These are phyloP conservation scores for Hiodon tergisus DNA, from an alignment of 2,113 vertebrate genomes.

Conservation along the genomic window DNA sequence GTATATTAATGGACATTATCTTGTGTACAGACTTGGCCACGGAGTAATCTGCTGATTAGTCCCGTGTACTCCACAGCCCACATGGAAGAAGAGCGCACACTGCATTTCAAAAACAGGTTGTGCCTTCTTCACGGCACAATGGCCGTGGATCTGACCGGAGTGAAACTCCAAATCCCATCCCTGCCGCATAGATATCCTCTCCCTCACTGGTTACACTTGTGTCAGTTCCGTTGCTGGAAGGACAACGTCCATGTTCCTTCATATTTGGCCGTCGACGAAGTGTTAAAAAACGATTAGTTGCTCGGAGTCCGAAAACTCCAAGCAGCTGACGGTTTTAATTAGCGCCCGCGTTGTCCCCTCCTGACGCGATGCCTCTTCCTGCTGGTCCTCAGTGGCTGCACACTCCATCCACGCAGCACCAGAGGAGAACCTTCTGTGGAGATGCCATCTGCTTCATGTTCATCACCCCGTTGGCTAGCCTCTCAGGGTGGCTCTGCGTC, in stretches of 20 bases:
- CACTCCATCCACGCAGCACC: slow-evolving; percentile 48
- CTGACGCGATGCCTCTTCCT: too few relatives aligned
- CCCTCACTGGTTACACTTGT: too few relatives aligned
- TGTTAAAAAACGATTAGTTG: too few relatives aligned
- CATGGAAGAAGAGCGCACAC: slow-evolving; percentile 20
- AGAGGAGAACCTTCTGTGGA: slow-evolving; percentile 52
- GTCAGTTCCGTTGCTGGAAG: too few relatives aligned
- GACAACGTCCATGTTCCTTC: too few relatives aligned
- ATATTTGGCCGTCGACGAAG: too few relatives aligned
- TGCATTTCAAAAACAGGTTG: neutral
- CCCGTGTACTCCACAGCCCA: slow-evolving; percentile 20
- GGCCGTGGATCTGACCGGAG: too few relatives aligned
- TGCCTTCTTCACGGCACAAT: neutral
- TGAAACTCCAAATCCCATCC: too few relatives aligned
- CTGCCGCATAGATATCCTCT: too few relatives aligned
- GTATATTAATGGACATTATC: slow-evolving; percentile 28
- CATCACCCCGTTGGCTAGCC: slow-evolving; percentile 58
- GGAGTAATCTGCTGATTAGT: slow-evolving; percentile 39
- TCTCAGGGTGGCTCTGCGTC: slow-evolving; percentile 62
- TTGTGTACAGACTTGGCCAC: slow-evolving; percentile 22
- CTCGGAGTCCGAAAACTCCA: too few relatives aligned
- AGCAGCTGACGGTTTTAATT: too few relatives aligned
- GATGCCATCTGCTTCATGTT: slow-evolving; percentile 58
- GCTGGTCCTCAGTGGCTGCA: slow-evolving; percentile 50
- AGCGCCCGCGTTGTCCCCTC: too few relatives aligned